Evolutionary conservation across 2,797 vertebrate species (phyloP), one percentile per base, ranked within the genome.

Genomic region (Dendrocincla fuliginosa): DNA sequence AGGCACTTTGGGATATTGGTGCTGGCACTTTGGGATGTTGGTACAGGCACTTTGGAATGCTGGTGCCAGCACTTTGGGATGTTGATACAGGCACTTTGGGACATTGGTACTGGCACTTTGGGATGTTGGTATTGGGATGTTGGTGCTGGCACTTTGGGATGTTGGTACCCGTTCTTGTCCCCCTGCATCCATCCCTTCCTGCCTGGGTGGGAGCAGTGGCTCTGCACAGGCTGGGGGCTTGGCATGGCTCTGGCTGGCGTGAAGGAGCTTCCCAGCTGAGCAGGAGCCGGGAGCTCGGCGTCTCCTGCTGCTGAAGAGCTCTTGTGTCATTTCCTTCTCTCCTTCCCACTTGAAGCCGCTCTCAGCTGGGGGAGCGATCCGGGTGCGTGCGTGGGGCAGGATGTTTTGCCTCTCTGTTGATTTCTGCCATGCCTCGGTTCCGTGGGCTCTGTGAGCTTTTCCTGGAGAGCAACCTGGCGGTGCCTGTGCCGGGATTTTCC

Each of bases 311-410:
- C 3, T 16, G 16, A 8, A 87, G 71, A 22, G 50, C 60, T 73
- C 59, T 73, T 9, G 39, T 76, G 67, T 91, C 59, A 20, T 91
- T 82, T 68, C 84, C 87, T 95, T 49, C 37, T 74, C 37, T 28
- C 75, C 55, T 75, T 63, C 64, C 78, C 74, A 4, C 81, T 91
- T 11, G 1, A 16, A 16, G 2, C 30, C 1, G 33, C 44, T 6
- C 74, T 65, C n/a, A 20, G 86, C 84, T 42, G 4, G 11, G 63
- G 15, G 8, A 16, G 59, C 3, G 87, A 16, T 52, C 61, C 4
- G 16, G 22, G 47, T 49, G 92, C 6, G 1, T 42, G 92, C 6
- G 1, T 42, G 80, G 79, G 16, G 68, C 78, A 30, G 84, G 81
- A 28, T 79, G 84, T 76, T 95, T 41, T 69, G 74, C 50, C 52